These are phyloP conservation scores for Heterohyrax brucei DNA, from an alignment of 2,797 vertebrate species.

Conservation along the genomic window DNA sequence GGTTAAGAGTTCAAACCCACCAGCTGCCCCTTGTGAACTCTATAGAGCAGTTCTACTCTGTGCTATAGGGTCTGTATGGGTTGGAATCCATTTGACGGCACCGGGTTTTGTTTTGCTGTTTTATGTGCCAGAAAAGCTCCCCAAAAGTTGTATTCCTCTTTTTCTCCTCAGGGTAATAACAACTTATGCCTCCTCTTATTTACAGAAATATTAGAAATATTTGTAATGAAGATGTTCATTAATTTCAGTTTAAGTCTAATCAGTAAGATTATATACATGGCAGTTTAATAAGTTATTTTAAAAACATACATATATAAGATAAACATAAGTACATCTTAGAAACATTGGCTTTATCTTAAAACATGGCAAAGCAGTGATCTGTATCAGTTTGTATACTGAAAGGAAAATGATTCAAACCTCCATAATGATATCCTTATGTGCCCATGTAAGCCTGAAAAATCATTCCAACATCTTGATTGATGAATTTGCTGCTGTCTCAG, in stretches of 20 bases:
- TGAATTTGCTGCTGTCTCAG: constrained; percentile 74
- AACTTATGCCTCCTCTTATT: not conserved
- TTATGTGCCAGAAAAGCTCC: not conserved
- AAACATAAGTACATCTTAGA: not conserved
- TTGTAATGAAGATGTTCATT: constrained; percentile 8
- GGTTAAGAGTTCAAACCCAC: too few relatives aligned
- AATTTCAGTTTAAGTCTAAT: constrained; percentile 2
- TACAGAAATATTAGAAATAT: constrained; percentile 5
- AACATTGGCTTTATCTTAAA: constrained; percentile 61
- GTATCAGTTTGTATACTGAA: constrained; percentile 16
- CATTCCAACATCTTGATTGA: constrained; percentile 72
- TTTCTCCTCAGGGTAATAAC: not conserved
- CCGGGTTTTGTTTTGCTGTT: too few relatives aligned
- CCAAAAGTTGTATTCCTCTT: not conserved
- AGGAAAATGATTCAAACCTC: constrained; percentile 63
- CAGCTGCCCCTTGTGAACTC: too few relatives aligned
- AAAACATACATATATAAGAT: not conserved
- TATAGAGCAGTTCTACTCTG: too few relatives aligned
- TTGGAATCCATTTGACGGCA: too few relatives aligned
- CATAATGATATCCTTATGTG: constrained; percentile 77
- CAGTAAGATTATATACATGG: not conserved
- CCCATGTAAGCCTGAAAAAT: constrained; percentile 70
- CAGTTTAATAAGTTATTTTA: not conserved
- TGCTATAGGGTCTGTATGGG: too few relatives aligned
- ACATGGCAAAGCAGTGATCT: constrained; percentile 66